Evolutionary conservation across 2,797 vertebrate genomes (phyloP).

Genomic region (Lates japonicus): DNA sequence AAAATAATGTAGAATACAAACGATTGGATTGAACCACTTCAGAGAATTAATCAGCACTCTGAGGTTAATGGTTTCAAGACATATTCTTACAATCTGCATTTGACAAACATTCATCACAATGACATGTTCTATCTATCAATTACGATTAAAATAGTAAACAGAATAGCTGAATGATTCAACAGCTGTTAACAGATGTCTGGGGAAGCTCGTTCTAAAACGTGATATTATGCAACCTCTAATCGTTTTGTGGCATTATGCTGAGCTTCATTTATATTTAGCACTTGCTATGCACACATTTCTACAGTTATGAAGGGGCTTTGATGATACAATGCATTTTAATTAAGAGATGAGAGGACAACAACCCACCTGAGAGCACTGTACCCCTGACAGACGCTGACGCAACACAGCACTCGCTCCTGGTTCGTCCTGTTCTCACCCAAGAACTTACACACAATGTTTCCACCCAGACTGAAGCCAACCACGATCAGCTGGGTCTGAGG

Average conservation of each 20-base stretch:
- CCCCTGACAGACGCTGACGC: conserved; percentile 97
- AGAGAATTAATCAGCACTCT: neutral
- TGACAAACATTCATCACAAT: neutral
- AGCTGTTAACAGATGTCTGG: neutral
- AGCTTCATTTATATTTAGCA: conserved; percentile 42
- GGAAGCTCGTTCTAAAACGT: neutral
- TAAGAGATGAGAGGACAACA: conserved; percentile 25
- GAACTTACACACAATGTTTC: conserved; percentile 99
- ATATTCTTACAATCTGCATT: neutral
- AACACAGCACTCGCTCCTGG: conserved; percentile 97
- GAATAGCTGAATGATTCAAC: neutral
- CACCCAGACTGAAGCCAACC: conserved; percentile 97
- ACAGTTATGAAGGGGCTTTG: conserved; percentile 7
- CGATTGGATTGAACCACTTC: neutral
- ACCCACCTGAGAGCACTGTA: conserved; percentile 97
- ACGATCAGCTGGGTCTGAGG: conserved; percentile 93
- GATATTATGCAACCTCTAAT: conserved; percentile 31
- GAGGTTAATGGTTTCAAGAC: neutral
- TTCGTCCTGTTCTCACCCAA: conserved; percentile 93
- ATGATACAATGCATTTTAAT: conserved; percentile 29
- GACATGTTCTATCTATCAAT: neutral
- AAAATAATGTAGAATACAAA: neutral
- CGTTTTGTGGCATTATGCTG: conserved; percentile 33
- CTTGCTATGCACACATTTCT: neutral
- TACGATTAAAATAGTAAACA: conserved; percentile 13